Conservation (phyloP, 2,797 vertebrate genomes). For the Cygnus olor region DNA sequence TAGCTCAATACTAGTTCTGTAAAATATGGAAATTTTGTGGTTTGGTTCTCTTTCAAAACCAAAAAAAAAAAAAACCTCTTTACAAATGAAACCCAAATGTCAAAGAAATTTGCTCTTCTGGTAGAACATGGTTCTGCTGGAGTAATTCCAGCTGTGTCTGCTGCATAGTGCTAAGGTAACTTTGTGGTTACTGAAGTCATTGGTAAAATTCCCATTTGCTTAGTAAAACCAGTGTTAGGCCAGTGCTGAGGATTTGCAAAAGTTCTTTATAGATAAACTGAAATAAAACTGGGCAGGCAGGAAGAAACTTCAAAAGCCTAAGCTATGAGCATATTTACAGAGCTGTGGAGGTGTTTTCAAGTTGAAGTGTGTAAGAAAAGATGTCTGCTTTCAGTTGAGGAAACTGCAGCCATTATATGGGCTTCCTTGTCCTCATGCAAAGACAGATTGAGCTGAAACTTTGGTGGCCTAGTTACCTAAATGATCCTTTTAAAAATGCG, state of each 20-base stretch:
- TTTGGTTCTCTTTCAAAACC: background rate
- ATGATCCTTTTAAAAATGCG: constrained; percentile 13
- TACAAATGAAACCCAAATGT: background rate
- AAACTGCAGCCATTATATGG: background rate
- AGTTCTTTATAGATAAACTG: background rate
- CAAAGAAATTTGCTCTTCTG: background rate
- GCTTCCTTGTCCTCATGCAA: background rate
- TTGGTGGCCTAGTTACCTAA: constrained; percentile 41
- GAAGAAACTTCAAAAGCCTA: background rate
- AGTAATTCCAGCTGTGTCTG: background rate
- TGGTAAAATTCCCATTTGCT: background rate
- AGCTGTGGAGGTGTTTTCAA: background rate
- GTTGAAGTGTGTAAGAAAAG: background rate
- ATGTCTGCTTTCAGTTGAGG: background rate
- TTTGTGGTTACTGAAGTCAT: background rate
- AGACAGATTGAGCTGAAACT: background rate
- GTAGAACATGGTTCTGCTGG: background rate
- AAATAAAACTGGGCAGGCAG: background rate
- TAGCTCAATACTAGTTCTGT: background rate
- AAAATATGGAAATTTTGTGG: background rate
- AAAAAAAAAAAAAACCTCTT: background rate
- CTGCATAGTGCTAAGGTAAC: background rate
- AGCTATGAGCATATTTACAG: background rate
- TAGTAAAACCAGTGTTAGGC: background rate
- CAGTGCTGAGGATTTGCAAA: background rate